Evolutionary conservation across 1,140 invertebrate genomes (phyloP), one percentile per base, ranked within the genome.

Genomic region (Grapholita molesta): DNA sequence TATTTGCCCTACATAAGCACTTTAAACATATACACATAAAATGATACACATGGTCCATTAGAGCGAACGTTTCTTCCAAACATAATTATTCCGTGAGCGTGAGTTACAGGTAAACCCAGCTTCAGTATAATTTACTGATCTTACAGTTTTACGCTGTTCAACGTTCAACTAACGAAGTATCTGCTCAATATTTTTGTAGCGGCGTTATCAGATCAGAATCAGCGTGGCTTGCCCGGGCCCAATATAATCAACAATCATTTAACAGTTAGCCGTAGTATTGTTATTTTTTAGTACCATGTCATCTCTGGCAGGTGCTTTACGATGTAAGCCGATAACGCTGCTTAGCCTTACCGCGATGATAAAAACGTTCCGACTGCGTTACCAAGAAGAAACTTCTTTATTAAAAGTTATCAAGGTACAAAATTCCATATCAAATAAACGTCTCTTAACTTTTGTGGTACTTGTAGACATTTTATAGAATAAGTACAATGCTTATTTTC

Each of bases 151-250:
- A 12, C 3, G n/a, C 24, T 61, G 6, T 30, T 21, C 15, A 15
- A 15, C 9, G 42, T 48, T 21, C n/a, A n/a, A 28, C 24, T 21
- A 61, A 23, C 55, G 24, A 79, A 82, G 18, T 66, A 77, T 87
- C 80, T 80, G 77, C 73, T 88, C 85, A 83, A 86, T 90, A 86
- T 88, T 91, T 89, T 90, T 84, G 79, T 85, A 73, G 74, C 78
- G 11, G 15, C 79, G 77, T 88, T 89, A 88, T 89, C 86, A 84
- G 86, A 89, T 88, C 76, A 76, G 80, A 77, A 74, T 76, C 79
- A 81, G 75, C 87, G 83, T 86, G 79, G 84, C 80, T 83, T 61
- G 77, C 83, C 85, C 84, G 79, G 88, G 83, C 76, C 72, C 70
- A 77, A 82, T 81, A 76, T 78, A 74, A 80, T 76, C 76, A 52